These are phyloP conservation scores for Neodiprion fabricii DNA, from an alignment of 1,140 invertebrate genomes.

Conservation along the genomic window DNA sequence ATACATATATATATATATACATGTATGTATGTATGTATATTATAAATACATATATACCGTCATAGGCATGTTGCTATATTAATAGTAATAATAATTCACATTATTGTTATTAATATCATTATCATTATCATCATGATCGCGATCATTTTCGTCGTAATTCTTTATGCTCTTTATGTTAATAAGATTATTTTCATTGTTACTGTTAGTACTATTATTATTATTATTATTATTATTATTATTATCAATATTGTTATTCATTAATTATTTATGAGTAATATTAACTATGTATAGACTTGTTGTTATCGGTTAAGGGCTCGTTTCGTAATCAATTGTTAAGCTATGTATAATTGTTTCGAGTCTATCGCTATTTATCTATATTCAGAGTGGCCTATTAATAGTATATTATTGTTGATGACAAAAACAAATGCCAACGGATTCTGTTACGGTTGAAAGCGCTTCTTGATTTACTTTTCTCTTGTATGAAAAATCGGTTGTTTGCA, in stretches of 20 bases:
- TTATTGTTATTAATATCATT: slow-evolving; percentile 30
- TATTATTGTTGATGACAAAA: too few species aligned
- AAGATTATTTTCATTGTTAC: slow-evolving; percentile 30
- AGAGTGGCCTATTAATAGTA: too few species aligned
- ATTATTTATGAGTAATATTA: too few species aligned
- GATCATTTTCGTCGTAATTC: slow-evolving; percentile 34
- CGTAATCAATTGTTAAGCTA: too few species aligned
- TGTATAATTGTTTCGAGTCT: too few species aligned
- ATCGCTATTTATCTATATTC: too few species aligned
- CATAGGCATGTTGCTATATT: slow-evolving; percentile 35
- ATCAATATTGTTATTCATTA: background rate
- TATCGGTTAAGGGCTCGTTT: too few species aligned
- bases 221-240: slow-evolving; percentile 17
- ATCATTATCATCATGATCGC: slow-evolving; percentile 37
- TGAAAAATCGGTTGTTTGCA: too few species aligned
- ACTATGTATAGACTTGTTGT: too few species aligned
- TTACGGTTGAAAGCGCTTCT: too few species aligned
- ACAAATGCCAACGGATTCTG: too few species aligned
- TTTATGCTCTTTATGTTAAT: slow-evolving; percentile 29
- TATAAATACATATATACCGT: slow-evolving; percentile 8
- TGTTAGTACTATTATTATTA: slow-evolving; percentile 24
- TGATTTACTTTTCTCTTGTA: too few species aligned
- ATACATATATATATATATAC: slow-evolving; percentile 27
- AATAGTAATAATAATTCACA: slow-evolving; percentile 37
- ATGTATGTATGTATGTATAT: slow-evolving; percentile 35